phyloP scores from a whole-genome alignment of 2,888 invertebrate genomes.

The Drosophila formosana region DNA sequence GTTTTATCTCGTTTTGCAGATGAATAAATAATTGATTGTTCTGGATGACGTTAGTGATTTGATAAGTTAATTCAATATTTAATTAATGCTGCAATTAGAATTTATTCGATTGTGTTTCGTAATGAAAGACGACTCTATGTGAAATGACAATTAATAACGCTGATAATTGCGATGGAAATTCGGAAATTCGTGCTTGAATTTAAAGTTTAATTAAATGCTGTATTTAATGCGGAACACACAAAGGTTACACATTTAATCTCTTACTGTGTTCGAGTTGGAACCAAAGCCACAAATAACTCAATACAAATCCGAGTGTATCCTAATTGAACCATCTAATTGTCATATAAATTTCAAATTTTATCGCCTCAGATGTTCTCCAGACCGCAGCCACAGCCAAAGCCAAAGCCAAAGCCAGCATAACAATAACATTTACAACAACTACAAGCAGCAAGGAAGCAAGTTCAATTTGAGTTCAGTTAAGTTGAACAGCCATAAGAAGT shows the following conservation, averaged over 20 bases:
- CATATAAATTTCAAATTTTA: constrained; percentile 67
- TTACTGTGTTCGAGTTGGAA: neutral
- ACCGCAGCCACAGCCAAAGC: constrained; percentile 33
- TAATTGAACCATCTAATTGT: constrained; percentile 68
- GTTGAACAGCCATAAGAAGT: constrained; percentile 26
- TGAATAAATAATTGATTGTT: constrained; percentile 10
- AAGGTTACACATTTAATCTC: neutral
- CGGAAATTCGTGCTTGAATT: neutral
- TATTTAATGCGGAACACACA: neutral
- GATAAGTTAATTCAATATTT: neutral
- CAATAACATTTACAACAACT: constrained; percentile 14
- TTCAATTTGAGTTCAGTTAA: constrained; percentile 45
- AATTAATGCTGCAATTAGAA: constrained; percentile 10
- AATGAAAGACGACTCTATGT: neutral
- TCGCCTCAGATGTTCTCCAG: constrained; percentile 29
- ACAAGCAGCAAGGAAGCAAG: constrained; percentile 23
- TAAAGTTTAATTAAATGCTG: neutral
- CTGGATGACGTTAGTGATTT: neutral
- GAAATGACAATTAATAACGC: neutral
- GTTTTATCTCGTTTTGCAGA: constrained; percentile 31
- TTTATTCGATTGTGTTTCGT: neutral
- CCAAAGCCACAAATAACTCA: constrained; percentile 41
- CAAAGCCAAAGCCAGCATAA: constrained; percentile 17
- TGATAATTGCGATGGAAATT: neutral
- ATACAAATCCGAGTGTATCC: constrained; percentile 48